Evolutionary conservation across 2,113 vertebrate genomes (phyloP), one percentile per base, ranked within the genome.

Genomic region (Melanostigma gelatinosum): DNA sequence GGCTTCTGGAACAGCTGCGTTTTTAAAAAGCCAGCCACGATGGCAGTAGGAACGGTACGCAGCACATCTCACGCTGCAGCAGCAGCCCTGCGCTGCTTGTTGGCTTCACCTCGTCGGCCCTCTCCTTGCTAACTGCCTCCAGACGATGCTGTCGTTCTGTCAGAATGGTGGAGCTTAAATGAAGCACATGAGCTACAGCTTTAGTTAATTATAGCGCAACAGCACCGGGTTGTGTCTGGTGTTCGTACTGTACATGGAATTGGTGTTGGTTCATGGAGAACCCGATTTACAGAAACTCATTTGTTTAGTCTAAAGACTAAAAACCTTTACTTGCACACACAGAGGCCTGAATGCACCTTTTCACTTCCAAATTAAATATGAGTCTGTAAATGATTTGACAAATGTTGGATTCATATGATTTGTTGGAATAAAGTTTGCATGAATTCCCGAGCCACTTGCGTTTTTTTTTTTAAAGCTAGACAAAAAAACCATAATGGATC

Each of bases 1-100:
- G 74, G 68, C 80, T 87, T 55, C 85, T 79, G 89, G 80, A 85
- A 62, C 88, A 93, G 84, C 83, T 91, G 87, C 36, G 42, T 75
- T 85, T 85, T 80, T 66, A 73, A 86, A 48, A 85, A 29, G 44
- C 72, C 78, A 78, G 79, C 65, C 63, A 4, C 70, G 86, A 80
- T 80, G 80, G 73, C 83, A 79, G 58, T 34, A 36, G 72, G 70
- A 79, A 64, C 0, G 60, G 20, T 69, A 46, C 72, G 57, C 63
- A 50, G 48, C 52, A 6, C 24, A 46, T 52, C 67, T 78, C 74
- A 84, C 66, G 63, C 78, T 84, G 34, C 40, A 1, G 67, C 22
- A 34, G 52, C 75, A 55, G 71, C 72, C 61, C 66, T 55, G 60
- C 1, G 40, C 70, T 71, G 12, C 8, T 4, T 60, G 73, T 77